A percentile compares a stretch with the other conserved stretches of the same genome.
These are phyloP conservation scores for Chaenodraco wilsoni DNA, from an alignment of 2,797 vertebrate genomes.

Conservation along the genomic window DNA sequence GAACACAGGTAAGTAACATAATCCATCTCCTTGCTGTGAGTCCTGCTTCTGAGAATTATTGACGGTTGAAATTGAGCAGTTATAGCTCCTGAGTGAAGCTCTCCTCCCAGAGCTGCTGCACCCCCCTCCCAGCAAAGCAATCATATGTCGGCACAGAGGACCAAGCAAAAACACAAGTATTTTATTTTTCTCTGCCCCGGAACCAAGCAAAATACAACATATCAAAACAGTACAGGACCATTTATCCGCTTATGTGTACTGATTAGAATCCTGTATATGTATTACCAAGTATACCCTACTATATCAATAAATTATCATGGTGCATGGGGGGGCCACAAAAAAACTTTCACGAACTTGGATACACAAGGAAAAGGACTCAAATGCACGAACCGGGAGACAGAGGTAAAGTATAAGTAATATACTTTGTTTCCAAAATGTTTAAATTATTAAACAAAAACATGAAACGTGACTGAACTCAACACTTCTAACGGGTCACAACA, in stretches of 20 bases:
- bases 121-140: neutral
- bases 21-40: neutral
- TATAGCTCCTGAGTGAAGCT: neutral
- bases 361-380: too few species aligned
- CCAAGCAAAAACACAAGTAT: neutral
- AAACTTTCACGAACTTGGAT: too few species aligned
- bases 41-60: neutral
- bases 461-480: too few species aligned
- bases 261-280: too few species aligned
- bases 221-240: neutral
- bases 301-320: too few species aligned
- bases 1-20: neutral
- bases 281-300: too few species aligned
- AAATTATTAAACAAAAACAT: too few species aligned
- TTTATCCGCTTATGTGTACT: neutral
- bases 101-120: neutral
- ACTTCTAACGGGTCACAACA: neutral
- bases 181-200: neutral
- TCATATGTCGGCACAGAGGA: neutral
- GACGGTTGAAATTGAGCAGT: neutral
- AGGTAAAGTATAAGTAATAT: too few species aligned
- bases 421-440: too few species aligned
- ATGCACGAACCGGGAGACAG: too few species aligned
- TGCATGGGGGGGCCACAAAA: too few species aligned
- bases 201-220: neutral